Conservation (phyloP, 2,797 vertebrate genomes). For the Hozukius guyotensis region DNA sequence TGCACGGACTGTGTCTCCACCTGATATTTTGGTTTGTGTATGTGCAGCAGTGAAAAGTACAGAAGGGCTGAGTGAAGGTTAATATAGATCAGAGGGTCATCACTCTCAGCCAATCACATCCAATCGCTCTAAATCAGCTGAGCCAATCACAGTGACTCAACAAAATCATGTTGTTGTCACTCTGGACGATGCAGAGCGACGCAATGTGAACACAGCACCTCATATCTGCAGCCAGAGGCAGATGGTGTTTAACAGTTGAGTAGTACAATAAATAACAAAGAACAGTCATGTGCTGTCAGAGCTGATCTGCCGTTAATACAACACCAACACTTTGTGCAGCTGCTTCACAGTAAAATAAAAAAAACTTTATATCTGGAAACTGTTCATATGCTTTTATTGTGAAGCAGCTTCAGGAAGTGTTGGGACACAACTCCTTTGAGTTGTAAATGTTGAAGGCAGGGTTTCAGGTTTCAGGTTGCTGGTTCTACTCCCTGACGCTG, state of each 20-base stretch:
- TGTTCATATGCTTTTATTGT: not conserved
- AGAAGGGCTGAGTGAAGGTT: not conserved
- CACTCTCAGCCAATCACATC: not conserved
- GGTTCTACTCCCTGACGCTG: not conserved
- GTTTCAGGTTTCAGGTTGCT: not conserved
- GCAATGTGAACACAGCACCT: not conserved
- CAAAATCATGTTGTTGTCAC: not conserved
- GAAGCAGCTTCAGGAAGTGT: not conserved
- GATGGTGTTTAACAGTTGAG: too few species aligned
- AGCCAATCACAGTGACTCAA: not conserved
- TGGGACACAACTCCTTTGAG: not conserved
- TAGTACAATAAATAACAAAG: too few species aligned
- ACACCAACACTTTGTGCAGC: too few species aligned
- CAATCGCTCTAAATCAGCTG: not conserved
- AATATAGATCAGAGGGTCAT: too few species aligned
- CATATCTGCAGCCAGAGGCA: not conserved
- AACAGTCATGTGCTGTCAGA: too few species aligned
- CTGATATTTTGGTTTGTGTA: not conserved
- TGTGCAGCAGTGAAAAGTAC: not conserved
- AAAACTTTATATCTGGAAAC: not conserved
- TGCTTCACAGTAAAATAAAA: too few species aligned
- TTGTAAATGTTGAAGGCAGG: not conserved
- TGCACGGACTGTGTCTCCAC: not conserved
- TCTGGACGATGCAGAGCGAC: not conserved
- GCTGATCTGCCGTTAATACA: too few species aligned